These are phyloP conservation scores for Pampus argenteus DNA, from an alignment of 2,797 vertebrate species.

Conservation along the genomic window DNA sequence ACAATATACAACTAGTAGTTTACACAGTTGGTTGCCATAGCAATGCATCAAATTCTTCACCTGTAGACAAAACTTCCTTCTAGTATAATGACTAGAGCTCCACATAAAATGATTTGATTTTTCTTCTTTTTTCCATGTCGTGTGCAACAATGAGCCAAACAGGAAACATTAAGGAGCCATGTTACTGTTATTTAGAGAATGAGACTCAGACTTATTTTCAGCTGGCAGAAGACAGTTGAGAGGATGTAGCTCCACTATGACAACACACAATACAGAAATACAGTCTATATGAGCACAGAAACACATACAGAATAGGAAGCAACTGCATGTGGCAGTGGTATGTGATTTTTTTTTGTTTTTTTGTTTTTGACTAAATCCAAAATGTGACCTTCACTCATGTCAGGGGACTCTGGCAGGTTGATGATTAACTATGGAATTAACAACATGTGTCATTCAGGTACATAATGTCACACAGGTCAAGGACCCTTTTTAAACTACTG, in stretches of 20 bases:
- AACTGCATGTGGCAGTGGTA: constrained; percentile 26
- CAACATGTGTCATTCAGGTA: constrained; percentile 68
- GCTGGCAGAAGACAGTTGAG: too few species aligned
- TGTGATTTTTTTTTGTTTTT: too few species aligned
- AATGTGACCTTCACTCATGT: constrained; percentile 83
- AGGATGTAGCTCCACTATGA: too few species aligned
- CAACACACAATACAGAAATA: not conserved
- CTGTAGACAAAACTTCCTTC: not conserved
- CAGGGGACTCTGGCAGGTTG: constrained; percentile 63
- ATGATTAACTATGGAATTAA: constrained; percentile 81
- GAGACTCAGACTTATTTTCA: not conserved
- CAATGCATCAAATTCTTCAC: not conserved
- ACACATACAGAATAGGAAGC: constrained; percentile 11
- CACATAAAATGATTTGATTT: not conserved
- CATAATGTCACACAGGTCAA: constrained; percentile 74
- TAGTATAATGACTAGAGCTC: not conserved
- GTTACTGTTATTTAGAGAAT: not conserved
- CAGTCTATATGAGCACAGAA: not conserved
- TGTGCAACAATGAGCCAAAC: constrained; percentile 9
- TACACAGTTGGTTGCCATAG: not conserved
- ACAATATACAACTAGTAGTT: not conserved
- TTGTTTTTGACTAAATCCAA: constrained; percentile 78
- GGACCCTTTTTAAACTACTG: constrained; percentile 45
- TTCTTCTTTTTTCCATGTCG: too few species aligned
- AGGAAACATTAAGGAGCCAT: not conserved